phyloP scores from a whole-genome alignment of 2,888 invertebrate species.

The Oscheius sp. region DNA sequence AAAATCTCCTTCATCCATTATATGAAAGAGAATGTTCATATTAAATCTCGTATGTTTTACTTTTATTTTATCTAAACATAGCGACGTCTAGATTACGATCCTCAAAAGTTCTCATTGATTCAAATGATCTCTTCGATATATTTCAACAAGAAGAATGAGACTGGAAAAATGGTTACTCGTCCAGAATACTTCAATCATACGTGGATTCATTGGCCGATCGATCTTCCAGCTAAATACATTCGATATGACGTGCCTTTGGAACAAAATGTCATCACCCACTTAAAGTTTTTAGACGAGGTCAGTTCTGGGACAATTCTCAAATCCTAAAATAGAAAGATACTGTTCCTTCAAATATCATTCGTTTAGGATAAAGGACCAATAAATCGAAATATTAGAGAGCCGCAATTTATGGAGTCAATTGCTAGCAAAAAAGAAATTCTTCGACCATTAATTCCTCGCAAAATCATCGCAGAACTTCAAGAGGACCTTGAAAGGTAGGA shows the following conservation, averaged over 20 bases:
- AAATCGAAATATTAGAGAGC: neutral
- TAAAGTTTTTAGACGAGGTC: slow-evolving; percentile 11
- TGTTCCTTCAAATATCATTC: neutral
- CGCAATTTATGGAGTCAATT: neutral
- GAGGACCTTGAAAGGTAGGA: slow-evolving; percentile 10
- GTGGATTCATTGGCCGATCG: slow-evolving; percentile 51
- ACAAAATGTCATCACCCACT: slow-evolving; percentile 23
- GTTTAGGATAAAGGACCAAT: neutral
- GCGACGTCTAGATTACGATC: neutral
- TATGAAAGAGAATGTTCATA: slow-evolving; percentile 12
- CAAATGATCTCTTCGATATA: slow-evolving; percentile 12
- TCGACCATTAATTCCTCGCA: neutral
- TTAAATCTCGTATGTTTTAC: neutral
- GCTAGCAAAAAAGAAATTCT: neutral
- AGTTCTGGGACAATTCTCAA: too few species aligned
- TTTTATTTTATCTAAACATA: neutral
- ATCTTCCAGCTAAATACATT: neutral
- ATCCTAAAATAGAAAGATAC: too few species aligned
- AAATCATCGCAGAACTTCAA: slow-evolving; percentile 3
- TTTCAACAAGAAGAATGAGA: slow-evolving; percentile 33
- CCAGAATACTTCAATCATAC: slow-evolving; percentile 45
- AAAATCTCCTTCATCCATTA: slow-evolving; percentile 1
- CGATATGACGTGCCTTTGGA: slow-evolving; percentile 13
- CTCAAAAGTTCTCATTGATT: neutral
- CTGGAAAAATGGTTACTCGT: slow-evolving; percentile 49